phyloP scores from a whole-genome alignment of 2,888 invertebrate species.

The Bursaphelenchus okinawaensis region DNA sequence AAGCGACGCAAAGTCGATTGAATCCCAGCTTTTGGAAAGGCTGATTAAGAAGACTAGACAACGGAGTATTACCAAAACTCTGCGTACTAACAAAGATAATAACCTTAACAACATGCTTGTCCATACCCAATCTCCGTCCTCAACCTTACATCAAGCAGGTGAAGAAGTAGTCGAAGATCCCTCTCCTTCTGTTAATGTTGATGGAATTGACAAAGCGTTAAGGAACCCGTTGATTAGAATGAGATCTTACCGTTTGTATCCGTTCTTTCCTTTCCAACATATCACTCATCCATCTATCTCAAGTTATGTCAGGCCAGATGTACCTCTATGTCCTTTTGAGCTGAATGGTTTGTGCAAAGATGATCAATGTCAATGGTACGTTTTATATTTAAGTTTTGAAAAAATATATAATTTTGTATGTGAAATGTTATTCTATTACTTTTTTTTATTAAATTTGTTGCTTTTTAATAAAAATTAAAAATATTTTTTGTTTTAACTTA shows the following conservation, averaged over 20 bases:
- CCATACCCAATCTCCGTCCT: background rate
- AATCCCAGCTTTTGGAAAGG: background rate
- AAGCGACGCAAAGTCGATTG: background rate
- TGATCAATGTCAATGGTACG: conserved; percentile 1
- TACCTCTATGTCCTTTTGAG: conserved; percentile 5
- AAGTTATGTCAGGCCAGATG: background rate
- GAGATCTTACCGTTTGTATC: conserved; percentile 2
- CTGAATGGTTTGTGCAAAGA: conserved; percentile 8
- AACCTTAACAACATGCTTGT: background rate
- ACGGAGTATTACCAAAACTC: background rate
- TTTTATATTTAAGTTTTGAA: background rate
- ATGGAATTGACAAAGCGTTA: background rate
- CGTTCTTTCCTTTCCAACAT: conserved; percentile 6
- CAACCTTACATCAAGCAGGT: background rate
- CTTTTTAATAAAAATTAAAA: too few relatives aligned
- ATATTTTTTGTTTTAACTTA: background rate
- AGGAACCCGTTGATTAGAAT: background rate
- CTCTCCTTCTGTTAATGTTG: background rate
- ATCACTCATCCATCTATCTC: conserved; percentile 1
- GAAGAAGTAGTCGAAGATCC: background rate
- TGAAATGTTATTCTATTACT: too few relatives aligned
- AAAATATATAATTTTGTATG: too few relatives aligned
- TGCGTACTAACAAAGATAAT: background rate
- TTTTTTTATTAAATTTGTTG: too few relatives aligned
- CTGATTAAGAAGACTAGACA: background rate